Evolutionary conservation across 2,888 invertebrate species (phyloP), one percentile per base, ranked within the genome.

Genomic region (Polymixis flavicincta): DNA sequence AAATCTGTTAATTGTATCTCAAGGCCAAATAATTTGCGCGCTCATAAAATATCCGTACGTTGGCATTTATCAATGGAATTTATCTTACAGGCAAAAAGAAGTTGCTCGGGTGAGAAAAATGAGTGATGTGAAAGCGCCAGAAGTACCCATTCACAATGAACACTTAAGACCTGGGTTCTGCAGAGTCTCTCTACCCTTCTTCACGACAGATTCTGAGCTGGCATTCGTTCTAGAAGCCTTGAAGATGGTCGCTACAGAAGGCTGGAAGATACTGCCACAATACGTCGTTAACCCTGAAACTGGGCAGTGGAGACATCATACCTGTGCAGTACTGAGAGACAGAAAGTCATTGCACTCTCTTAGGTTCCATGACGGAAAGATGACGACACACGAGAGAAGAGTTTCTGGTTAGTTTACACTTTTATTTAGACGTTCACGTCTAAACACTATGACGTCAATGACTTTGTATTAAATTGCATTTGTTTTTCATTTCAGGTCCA

Each of bases 281-380:
- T 99, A 99, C 92, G 97, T 98, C 17, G 97, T 98, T n/a, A 98
- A 99, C 91, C 97, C 98, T 9, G 98, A 98, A 91, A 98, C 98
- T 0, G 99, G 98, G 0, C 98, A 99, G 92, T 99, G 99, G 99
- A 97, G 98, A 80, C 99, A 99, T 90, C 98, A 98, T 89, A 97
- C 98, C 0, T 98, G 98, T 92, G 97, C 98, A 66, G 97, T 98
- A 9, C 97, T 98, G 83, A 98, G 98, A 90, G 98, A 99, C 88
- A 97, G 98, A 66, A 98, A 98, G 92, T 99, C 98, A 97, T 95
- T 99, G 74, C 97, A 98, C 77, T 97, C 98, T 14, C 97, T 99
- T 66, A 97, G 98, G 74, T 98, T 98, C 91, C 96, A 97, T 42
- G 97, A 98, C 85, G 98, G 98, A 1, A 97, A 97, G 90, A 98